A percentile compares a stretch with the other conserved stretches of the same genome.
Conservation (phyloP, 2,888 invertebrate genomes). For the Drosophila stalkeri region DNA sequence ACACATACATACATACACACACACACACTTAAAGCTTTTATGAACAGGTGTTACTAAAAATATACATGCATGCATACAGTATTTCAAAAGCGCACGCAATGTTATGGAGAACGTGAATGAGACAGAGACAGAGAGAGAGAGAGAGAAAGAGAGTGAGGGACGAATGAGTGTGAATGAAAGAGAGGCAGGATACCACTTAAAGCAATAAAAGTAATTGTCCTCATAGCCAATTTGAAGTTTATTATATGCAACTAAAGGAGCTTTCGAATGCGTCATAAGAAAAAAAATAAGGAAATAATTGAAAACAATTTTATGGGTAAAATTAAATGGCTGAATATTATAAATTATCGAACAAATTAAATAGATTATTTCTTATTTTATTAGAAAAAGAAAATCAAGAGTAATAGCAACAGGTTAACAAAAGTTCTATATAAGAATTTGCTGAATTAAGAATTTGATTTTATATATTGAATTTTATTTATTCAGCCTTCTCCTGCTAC, state of each 20-base stretch:
- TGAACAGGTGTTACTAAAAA: slow-evolving; percentile 69
- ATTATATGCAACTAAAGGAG: slow-evolving; percentile 5
- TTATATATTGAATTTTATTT: background rate
- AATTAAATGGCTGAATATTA: background rate
- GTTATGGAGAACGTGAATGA: background rate
- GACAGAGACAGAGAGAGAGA: background rate
- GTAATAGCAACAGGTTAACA: slow-evolving; percentile 2
- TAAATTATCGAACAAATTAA: background rate
- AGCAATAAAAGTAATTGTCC: background rate
- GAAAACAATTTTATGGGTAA: background rate
- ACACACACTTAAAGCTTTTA: slow-evolving; percentile 18
- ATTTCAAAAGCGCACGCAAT: slow-evolving; percentile 48
- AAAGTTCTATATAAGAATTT: background rate
- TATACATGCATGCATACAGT: slow-evolving; percentile 27
- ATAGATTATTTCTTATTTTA: background rate
- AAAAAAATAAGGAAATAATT: background rate
- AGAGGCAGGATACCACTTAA: background rate
- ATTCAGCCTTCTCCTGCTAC: background rate
- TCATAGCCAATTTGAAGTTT: slow-evolving; percentile 24
- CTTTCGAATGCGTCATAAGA: slow-evolving; percentile 34
- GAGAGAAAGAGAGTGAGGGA: background rate
- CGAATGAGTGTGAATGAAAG: background rate
- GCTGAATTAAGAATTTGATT: background rate
- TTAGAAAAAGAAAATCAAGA: background rate
- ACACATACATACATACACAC: slow-evolving; percentile 23